Base-by-base conservation (phyloP, 2,113 vertebrate species). In the Melanerpes aurifrons region DNA sequence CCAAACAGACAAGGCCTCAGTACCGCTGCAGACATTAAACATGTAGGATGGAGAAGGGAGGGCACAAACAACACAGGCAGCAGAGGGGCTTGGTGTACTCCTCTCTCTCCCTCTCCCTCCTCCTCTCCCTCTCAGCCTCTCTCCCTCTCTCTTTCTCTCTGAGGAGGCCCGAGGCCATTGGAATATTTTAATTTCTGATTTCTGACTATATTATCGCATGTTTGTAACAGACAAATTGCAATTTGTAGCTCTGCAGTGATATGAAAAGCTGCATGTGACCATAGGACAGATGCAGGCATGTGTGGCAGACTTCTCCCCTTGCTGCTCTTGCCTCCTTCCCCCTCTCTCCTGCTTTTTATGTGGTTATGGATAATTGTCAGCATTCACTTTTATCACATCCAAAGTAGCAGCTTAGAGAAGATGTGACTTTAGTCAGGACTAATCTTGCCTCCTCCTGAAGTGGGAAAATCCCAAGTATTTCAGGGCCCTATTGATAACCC, bases 401-500 rank as follows among this genome's bases (percentile, higher is more conserved):
- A 89, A 96, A 98, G 97, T 96, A 96, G 95, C 77, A 59, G 97
- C 96, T 98, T 97, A 98, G 95, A 96, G 97, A 96, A 97, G 95
- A 96, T 97, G 95, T 59, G 97, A 97, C 97, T 97, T 95, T 95
- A 97, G 96, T 97, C 91, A 78, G 79, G 86, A 96, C 97, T 98
- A 97, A 98, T 97, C 97, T 98, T 91, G 92, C 97, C 96, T 97
- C 93, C 94, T 97, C 96, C 96, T 97, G 93, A 98, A 97, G 97
- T 97, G 93, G 92, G 97, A 98, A 98, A 98, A 98, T 98, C 97
- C 97, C 96, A 97, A 97, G 96, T 96, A 97, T 98, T 98, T 97
- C 96, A 90, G 96, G 94, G 95, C 86, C 95, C 96, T 98, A 97
- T 98, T 98, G 98, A 98, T 99, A 99, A 98, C 98, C 98, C 98